Percentiles rank a stretch among this genome's conserved stretches.
Conservation (phyloP, 23 tunicate species). For the Oikopleura albicans region DNA sequence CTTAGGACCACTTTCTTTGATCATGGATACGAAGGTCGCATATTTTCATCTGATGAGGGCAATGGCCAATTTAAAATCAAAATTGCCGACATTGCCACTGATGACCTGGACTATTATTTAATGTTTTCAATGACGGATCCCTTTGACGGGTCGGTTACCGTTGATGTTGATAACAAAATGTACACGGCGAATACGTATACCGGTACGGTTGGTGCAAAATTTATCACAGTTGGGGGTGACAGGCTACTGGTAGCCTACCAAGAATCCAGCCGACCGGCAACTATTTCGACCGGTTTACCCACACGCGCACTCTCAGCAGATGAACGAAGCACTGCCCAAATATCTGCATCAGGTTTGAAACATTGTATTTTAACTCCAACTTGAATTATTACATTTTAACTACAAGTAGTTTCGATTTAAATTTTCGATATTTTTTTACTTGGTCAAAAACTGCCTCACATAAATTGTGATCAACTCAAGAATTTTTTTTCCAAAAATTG, state of each 20-base stretch:
- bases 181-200: neutral
- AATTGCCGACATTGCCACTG: neutral
- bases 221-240: neutral
- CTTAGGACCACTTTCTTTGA: too few relatives aligned
- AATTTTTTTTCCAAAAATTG: too few relatives aligned
- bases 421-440: too few relatives aligned
- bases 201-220: neutral
- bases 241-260: neutral
- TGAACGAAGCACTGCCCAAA: neutral
- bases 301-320: neutral
- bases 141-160: neutral
- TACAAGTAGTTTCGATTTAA: too few relatives aligned
- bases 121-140: neutral
- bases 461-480: too few relatives aligned
- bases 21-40: too few relatives aligned
- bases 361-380: too few relatives aligned
- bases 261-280: neutral
- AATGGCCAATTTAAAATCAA: too few relatives aligned
- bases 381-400: too few relatives aligned
- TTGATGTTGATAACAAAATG: neutral
- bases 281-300: neutral
- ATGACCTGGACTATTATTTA: neutral
- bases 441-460: too few relatives aligned
- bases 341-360: neutral
- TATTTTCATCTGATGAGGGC: too few relatives aligned